A percentile compares a stretch with the other conserved stretches of the same genome.
These are phyloP conservation scores for Rattus rattus DNA, from an alignment of 2,113 vertebrate species.

Conservation along the genomic window DNA sequence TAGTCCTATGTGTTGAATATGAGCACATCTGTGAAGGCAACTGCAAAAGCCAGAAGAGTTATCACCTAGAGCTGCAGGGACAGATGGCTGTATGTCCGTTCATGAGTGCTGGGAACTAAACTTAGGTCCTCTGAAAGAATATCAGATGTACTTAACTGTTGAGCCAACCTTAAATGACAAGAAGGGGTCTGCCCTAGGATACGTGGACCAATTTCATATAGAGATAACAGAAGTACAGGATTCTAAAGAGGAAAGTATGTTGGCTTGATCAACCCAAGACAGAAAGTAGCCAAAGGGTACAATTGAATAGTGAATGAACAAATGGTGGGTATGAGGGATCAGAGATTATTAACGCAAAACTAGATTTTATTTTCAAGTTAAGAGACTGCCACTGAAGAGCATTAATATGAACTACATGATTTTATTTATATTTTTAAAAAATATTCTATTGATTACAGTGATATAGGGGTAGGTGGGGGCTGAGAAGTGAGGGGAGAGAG, in stretches of 20 bases:
- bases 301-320: no score
- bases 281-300: neutral
- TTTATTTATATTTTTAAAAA: neutral
- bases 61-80: neutral
- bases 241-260: neutral
- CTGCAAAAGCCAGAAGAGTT: neutral
- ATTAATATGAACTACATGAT: neutral
- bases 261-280: no score
- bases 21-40: neutral
- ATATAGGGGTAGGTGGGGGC: accelerated
- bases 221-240: neutral
- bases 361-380: neutral
- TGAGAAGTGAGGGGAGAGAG: neutral
- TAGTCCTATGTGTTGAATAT: neutral
- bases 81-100: neutral
- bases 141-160: neutral
- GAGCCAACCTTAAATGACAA: neutral
- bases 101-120: neutral
- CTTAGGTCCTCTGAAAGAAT: neutral
- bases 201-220: neutral
- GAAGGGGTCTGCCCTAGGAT: neutral
- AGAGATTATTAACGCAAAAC: neutral
- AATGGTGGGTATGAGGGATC: neutral
- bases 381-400: neutral
- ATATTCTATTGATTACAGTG: no score